These are phyloP conservation scores for Drosophila atroscutellata DNA, from an alignment of 2,888 invertebrate genomes.

Conservation along the genomic window DNA sequence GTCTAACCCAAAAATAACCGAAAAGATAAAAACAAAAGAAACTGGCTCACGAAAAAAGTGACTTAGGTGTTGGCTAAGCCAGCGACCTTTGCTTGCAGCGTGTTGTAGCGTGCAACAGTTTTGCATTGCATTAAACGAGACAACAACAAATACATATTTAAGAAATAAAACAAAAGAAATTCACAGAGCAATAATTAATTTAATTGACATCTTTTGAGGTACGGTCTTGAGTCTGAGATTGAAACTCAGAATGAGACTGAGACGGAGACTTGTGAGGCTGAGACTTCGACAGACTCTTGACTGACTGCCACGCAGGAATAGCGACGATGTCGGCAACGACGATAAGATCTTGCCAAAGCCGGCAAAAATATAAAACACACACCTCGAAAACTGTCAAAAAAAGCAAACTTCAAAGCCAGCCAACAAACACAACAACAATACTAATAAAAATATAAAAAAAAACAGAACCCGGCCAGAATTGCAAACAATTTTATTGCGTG, in stretches of 20 bases:
- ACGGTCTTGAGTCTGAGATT: slow-evolving; percentile 57
- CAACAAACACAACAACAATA: slow-evolving; percentile 45
- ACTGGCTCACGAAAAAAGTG: slow-evolving; percentile 35
- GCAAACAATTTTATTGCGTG: slow-evolving; percentile 81
- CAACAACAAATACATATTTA: slow-evolving; percentile 12
- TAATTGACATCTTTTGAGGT: slow-evolving; percentile 84
- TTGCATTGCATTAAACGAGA: slow-evolving; percentile 76
- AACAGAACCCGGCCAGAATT: slow-evolving; percentile 60
- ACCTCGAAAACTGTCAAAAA: slow-evolving; percentile 80
- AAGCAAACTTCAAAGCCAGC: slow-evolving; percentile 53
- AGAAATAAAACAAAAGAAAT: slow-evolving; percentile 49
- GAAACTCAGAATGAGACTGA: slow-evolving; percentile 23
- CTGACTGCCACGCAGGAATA: slow-evolving; percentile 80
- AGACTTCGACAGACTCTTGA: slow-evolving; percentile 65
- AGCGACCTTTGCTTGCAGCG: slow-evolving; percentile 57
- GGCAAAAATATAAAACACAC: slow-evolving; percentile 59
- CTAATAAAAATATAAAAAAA: slow-evolving; percentile 67
- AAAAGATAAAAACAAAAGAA: slow-evolving; percentile 25
- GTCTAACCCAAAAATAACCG: slow-evolving; percentile 47
- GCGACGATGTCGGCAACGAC: slow-evolving; percentile 72
- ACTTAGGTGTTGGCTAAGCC: slow-evolving; percentile 65
- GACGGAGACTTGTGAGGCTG: slow-evolving; percentile 14
- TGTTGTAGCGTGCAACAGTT: slow-evolving; percentile 57
- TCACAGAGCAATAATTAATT: slow-evolving; percentile 82
- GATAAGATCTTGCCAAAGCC: slow-evolving; percentile 71